Evolutionary conservation across 2,113 vertebrate species (phyloP), one percentile per base, ranked within the genome.

Genomic region (Diadophis punctatus): DNA sequence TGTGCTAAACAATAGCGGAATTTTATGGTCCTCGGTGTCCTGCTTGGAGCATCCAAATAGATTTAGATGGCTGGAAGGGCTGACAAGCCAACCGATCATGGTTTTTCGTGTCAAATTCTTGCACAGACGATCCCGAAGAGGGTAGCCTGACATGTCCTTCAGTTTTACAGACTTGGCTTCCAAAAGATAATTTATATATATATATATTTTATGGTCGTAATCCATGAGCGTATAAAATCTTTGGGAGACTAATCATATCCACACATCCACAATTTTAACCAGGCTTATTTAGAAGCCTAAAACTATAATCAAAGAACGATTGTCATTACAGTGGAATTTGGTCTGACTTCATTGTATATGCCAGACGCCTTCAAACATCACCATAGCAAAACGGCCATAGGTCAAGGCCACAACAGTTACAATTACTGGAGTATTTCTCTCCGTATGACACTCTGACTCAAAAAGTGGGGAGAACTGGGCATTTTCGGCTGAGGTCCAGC

Each of bases 361-460:
- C 91, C 95, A 96, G 94, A 92, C 92, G 48, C 91, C 88, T 95
- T 95, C 91, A 95, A 49, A 12, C 25, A 30, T 85, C 49, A n/a
- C 22, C 18, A 23, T 74, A 49, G 27, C 25, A 43, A 34, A 58
- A 58, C 11, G 14, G 55, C 46, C 20, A 53, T 46, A 14, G 2
- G 43, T 86, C 27, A 52, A 51, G 30, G 46, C 30, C 23, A 16
- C 30, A 2, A 10, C 6, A 63, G 23, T 20, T n/a, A 53, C 16
- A 43, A 56, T 80, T 91, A 39, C 30, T 39, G 8, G 16, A 68
- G n/a, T 51, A 12, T 34, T 90, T 52, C n/a, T 18, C 39, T 30
- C 20, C 1, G 1, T n/a, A 23, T 46, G 23, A 20, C 12, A 3
- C 1, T 49, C 23, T 14, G 3, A 34, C 27, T 53, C 63, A 4